A percentile compares a stretch with the other conserved stretches of the same genome.
Evolutionary conservation across 23 tunicate genomes (phyloP).

Genomic region (Pegea sp.): DNA sequence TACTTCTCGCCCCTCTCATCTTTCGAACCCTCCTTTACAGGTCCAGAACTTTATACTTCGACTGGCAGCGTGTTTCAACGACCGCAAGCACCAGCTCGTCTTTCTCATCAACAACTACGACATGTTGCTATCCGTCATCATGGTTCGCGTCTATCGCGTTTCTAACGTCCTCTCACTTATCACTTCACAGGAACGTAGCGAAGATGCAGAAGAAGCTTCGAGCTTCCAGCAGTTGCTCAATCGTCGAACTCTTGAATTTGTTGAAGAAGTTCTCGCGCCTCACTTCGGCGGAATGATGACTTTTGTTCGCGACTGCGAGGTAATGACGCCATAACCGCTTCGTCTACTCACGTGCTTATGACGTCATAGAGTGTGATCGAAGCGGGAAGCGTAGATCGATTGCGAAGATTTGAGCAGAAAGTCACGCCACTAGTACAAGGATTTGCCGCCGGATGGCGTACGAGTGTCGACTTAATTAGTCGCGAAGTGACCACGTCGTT

Average conservation of each 20-base stretch:
- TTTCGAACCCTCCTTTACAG: conserved; percentile 1
- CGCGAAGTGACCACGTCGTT: conserved; percentile 71
- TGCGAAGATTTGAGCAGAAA: conserved; percentile 26
- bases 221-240: conserved; percentile 75
- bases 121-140: conserved; percentile 84
- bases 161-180: not conserved
- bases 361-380: conserved; percentile 21
- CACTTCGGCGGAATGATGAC: conserved; percentile 81
- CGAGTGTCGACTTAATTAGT: conserved; percentile 57
- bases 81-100: conserved; percentile 60
- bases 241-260: conserved; percentile 64
- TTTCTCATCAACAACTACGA: conserved; percentile 95
- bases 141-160: conserved; percentile 10
- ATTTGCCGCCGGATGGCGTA: conserved; percentile 87
- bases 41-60: conserved; percentile 82
- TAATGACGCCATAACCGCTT: not conserved
- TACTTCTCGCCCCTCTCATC: too few relatives aligned
- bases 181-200: conserved; percentile 32
- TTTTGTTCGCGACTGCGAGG: conserved; percentile 80
- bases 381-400: conserved; percentile 41
- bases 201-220: conserved; percentile 72
- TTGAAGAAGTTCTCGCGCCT: conserved; percentile 73
- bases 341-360: not conserved
- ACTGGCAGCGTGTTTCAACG: conserved; percentile 60
- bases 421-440: conserved; percentile 73